Conservation (phyloP, 2,888 invertebrate species). For the Rhopalosiphum nymphaeae region DNA sequence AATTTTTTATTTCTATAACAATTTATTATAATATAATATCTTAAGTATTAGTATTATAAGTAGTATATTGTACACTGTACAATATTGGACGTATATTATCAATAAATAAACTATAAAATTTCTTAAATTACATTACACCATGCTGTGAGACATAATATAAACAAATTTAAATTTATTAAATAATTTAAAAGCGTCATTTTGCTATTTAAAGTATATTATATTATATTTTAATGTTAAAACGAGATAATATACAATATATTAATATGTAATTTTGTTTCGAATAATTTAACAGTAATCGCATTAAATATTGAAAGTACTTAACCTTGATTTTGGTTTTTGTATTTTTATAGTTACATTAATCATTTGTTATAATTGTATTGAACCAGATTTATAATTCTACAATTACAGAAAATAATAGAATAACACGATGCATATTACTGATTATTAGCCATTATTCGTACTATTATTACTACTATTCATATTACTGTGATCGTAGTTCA, state of each 20-base stretch:
- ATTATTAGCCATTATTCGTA: background rate
- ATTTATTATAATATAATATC: too few relatives aligned
- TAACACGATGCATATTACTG: background rate
- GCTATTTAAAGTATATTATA: background rate
- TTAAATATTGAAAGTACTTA: too few relatives aligned
- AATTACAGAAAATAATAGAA: background rate
- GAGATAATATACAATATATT: background rate
- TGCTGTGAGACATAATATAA: background rate
- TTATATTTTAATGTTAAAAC: background rate
- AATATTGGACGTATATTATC: too few relatives aligned
- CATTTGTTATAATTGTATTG: background rate
- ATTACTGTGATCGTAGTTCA: background rate
- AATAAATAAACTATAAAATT: background rate
- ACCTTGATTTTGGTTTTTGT: background rate
- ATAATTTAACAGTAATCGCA: background rate
- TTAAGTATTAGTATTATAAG: too few relatives aligned
- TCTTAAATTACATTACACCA: background rate
- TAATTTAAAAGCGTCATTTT: background rate
- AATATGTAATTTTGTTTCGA: background rate
- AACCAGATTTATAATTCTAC: background rate
- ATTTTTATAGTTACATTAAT: background rate
- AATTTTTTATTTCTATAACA: too few relatives aligned
- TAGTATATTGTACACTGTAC: too few relatives aligned
- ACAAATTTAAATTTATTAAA: background rate
- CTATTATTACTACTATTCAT: background rate